Evolutionary conservation across 1,140 invertebrate species (phyloP).

Genomic region (Apocrypta bakeri): DNA sequence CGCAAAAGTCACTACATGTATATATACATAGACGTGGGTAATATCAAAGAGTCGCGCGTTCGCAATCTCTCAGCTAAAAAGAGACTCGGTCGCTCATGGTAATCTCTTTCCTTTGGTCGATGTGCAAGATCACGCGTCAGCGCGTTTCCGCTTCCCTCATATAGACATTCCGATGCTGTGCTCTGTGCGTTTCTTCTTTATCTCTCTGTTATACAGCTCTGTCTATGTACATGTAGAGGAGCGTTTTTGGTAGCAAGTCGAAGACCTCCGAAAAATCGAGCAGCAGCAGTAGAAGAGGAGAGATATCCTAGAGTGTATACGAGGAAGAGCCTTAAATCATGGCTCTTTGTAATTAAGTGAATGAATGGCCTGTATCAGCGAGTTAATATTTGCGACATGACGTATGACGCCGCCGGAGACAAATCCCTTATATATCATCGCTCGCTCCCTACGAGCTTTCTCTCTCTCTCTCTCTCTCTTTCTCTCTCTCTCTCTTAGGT

Average conservation of each 20-base stretch:
- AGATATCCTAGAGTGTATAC: neutral
- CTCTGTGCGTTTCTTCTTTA: constrained; percentile 55
- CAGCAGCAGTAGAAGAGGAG: neutral
- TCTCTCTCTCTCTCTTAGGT: neutral
- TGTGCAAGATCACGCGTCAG: constrained; percentile 74
- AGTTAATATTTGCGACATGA: constrained; percentile 76
- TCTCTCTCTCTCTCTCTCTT: neutral
- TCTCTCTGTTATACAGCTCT: constrained; percentile 47
- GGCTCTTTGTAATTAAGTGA: constrained; percentile 76
- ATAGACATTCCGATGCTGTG: constrained; percentile 72
- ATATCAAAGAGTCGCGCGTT: constrained; percentile 49
- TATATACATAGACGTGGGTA: neutral
- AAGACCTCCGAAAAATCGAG: constrained; percentile 33
- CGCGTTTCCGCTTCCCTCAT: constrained; percentile 68
- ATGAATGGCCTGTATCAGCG: constrained; percentile 74
- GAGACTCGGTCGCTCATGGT: constrained; percentile 55
- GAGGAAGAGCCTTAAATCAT: constrained; percentile 71
- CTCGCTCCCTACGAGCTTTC: neutral
- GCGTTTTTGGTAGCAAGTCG: too few species aligned
- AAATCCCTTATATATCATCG: constrained; percentile 69
- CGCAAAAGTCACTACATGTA: neutral
- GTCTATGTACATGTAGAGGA: too few species aligned
- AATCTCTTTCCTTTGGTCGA: constrained; percentile 74
- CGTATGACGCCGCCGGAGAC: constrained; percentile 73
- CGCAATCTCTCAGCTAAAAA: constrained; percentile 61